A percentile compares a stretch with the other conserved stretches of the same genome.
Conservation (phyloP, 2,888 invertebrate species). For the Drosophila glabriapex region DNA sequence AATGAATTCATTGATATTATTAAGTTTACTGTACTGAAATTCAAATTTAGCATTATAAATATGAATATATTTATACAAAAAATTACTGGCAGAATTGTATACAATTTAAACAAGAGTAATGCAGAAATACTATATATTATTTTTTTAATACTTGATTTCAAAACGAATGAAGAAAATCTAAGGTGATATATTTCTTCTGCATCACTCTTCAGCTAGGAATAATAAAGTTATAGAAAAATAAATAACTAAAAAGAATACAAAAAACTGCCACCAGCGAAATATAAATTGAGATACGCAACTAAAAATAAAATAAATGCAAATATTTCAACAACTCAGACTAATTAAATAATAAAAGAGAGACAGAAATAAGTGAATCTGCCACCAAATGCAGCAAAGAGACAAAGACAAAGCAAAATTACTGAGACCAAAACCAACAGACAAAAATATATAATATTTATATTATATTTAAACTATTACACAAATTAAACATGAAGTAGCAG, state of each 20-base stretch:
- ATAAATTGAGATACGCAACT: background rate
- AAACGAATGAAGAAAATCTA: background rate
- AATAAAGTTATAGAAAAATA: background rate
- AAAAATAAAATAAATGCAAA: conserved; percentile 6
- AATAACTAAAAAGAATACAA: background rate
- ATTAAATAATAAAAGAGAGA: conserved; percentile 11
- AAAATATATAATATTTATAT: conserved; percentile 8
- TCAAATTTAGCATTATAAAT: background rate
- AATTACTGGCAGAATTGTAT: background rate
- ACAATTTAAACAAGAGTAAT: conserved; percentile 17
- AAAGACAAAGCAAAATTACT: conserved; percentile 16
- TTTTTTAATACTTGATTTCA: background rate
- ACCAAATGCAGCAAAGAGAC: conserved; percentile 13
- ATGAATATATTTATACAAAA: background rate
- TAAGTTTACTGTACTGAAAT: background rate
- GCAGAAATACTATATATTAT: conserved; percentile 1
- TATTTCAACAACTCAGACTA: conserved; percentile 6
- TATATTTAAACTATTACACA: conserved; percentile 23
- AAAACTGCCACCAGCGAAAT: conserved; percentile 2
- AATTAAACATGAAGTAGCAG: conserved; percentile 45
- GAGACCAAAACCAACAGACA: conserved; percentile 25
- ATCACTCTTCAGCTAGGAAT: conserved; percentile 7
- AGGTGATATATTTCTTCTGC: background rate
- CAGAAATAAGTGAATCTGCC: background rate
- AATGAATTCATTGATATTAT: background rate